Conservation (phyloP, 2,797 vertebrate genomes). For the Poecilia wingei region DNA sequence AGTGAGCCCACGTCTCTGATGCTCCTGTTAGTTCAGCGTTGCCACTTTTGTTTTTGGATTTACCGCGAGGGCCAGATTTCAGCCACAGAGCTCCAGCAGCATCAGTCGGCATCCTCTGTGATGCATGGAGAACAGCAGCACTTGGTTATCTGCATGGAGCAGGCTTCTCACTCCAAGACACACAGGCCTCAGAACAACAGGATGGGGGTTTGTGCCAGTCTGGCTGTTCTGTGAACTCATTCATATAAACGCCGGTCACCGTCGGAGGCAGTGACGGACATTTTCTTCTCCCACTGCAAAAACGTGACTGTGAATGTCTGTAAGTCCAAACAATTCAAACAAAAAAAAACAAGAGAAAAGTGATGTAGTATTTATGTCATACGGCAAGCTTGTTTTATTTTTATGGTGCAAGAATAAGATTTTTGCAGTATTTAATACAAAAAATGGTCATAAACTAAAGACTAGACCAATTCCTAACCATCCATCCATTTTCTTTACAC, state of each 20-base stretch:
- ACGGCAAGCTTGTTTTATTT: not conserved
- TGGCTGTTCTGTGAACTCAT: conserved; percentile 26
- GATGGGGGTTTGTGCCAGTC: conserved; percentile 6
- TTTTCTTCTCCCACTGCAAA: conserved; percentile 4
- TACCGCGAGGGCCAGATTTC: conserved; percentile 24
- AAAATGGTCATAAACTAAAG: not conserved
- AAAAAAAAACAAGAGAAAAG: conserved; percentile 9
- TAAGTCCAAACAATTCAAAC: conserved; percentile 20
- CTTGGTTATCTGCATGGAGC: conserved; percentile 50
- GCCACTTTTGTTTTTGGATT: conserved; percentile 33
- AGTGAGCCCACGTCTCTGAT: conserved; percentile 29
- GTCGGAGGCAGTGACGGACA: conserved; percentile 17
- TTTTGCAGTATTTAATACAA: not conserved
- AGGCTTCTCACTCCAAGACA: conserved; percentile 42
- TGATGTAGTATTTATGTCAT: not conserved
- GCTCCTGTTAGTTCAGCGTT: conserved; percentile 21
- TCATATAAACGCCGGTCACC: conserved; percentile 21
- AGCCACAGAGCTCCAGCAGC: conserved; percentile 17
- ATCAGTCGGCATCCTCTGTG: conserved; percentile 43
- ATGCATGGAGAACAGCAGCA: conserved; percentile 27
- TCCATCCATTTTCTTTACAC: too few relatives aligned
- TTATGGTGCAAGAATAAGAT: not conserved
- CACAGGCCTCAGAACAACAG: conserved; percentile 27
- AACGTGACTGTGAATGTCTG: conserved; percentile 9
- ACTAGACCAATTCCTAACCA: not conserved